A percentile compares a stretch with the other conserved stretches of the same genome.
These are phyloP conservation scores for Itoplectis maculator DNA, from an alignment of 2,888 invertebrate species.

Conservation along the genomic window DNA sequence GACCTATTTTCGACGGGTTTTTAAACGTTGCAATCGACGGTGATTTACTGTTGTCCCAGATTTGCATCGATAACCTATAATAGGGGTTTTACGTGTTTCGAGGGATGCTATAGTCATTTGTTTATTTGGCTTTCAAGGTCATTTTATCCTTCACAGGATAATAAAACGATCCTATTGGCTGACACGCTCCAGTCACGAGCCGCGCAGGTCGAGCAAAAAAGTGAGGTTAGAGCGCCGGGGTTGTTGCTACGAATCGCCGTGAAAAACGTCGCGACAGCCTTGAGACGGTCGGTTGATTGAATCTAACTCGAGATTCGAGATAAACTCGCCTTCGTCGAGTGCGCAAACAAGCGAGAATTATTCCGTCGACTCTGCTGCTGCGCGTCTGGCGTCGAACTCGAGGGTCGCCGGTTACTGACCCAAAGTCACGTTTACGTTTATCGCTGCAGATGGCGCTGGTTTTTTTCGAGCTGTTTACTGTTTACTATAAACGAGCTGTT, in stretches of 20 bases:
- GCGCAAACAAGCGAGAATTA: background rate
- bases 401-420: background rate
- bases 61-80: too few species aligned
- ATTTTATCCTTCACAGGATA: too few species aligned
- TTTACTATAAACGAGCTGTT: too few species aligned
- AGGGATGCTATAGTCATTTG: too few species aligned
- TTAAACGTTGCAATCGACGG: too few species aligned
- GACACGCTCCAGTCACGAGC: background rate
- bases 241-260: constrained; percentile 12
- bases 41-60: too few species aligned
- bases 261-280: constrained; percentile 28
- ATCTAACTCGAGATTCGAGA: constrained; percentile 37
- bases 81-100: too few species aligned
- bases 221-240: background rate
- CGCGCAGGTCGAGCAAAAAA: background rate
- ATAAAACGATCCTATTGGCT: too few species aligned
- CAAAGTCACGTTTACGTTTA: background rate
- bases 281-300: constrained; percentile 43
- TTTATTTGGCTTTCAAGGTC: too few species aligned
- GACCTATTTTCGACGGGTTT: too few species aligned
- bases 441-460: background rate
- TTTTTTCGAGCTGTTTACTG: background rate
- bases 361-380: background rate
- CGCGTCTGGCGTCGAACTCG: background rate
- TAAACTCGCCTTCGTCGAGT: constrained; percentile 1